Conservation (phyloP, 2,888 invertebrate species). For the Philereme vetulata region DNA sequence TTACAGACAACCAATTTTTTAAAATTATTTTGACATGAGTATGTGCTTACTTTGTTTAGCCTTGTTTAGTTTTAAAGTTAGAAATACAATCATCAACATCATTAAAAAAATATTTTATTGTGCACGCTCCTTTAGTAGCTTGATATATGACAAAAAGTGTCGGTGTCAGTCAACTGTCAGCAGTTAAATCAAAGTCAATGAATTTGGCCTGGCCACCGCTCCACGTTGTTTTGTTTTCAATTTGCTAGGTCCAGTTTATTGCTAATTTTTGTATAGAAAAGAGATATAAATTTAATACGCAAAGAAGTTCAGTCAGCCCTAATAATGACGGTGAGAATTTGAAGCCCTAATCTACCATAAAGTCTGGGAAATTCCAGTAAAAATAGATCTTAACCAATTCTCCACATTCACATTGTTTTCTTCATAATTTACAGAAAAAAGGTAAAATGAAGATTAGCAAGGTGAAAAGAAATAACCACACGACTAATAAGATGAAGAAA, state of each 20-base stretch:
- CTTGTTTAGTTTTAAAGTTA: too few relatives aligned
- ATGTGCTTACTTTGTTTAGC: too few relatives aligned
- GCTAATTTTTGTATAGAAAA: background rate
- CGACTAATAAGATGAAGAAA: slow-evolving; percentile 82
- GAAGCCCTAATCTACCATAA: background rate
- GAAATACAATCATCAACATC: too few relatives aligned
- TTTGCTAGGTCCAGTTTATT: background rate
- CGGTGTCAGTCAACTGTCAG: too few relatives aligned
- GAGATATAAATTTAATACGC: background rate
- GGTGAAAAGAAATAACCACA: slow-evolving; percentile 83
- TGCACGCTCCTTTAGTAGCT: too few relatives aligned
- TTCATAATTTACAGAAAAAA: slow-evolving; percentile 71
- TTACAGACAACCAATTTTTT: too few relatives aligned
- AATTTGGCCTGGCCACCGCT: too few relatives aligned
- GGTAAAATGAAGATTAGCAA: slow-evolving; percentile 81
- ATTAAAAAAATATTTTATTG: too few relatives aligned
- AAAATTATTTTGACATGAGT: too few relatives aligned
- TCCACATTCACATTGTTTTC: slow-evolving; percentile 10
- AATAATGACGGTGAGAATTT: slow-evolving; percentile 65
- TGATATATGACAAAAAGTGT: too few relatives aligned
- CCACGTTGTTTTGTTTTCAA: slow-evolving; percentile 50
- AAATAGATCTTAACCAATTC: slow-evolving; percentile 27
- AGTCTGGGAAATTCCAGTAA: background rate
- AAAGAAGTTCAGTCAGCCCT: slow-evolving; percentile 29
- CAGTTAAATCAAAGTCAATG: too few relatives aligned